Conservation (phyloP, 2,888 invertebrate species). For the Aphidius colemani region DNA sequence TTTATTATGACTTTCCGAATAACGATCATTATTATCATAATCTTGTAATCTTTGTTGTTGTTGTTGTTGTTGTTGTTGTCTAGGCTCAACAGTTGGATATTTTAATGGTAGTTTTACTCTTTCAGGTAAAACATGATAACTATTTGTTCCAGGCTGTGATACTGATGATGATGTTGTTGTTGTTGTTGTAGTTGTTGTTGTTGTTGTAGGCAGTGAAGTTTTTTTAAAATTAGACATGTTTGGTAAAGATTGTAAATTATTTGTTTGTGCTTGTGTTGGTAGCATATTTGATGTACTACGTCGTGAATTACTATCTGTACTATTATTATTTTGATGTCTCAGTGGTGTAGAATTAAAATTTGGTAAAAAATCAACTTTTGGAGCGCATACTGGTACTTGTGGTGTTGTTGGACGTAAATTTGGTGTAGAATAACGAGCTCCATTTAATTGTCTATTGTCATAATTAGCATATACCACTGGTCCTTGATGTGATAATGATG, state of each 20-base stretch:
- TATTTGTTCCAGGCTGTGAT: slow-evolving; percentile 31
- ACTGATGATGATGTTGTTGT: slow-evolving; percentile 40
- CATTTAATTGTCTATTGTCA: slow-evolving; percentile 38
- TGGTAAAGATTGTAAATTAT: slow-evolving; percentile 44
- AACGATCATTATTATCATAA: slow-evolving; percentile 49
- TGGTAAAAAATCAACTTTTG: slow-evolving; percentile 80
- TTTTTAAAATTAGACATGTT: slow-evolving; percentile 55
- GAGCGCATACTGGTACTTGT: slow-evolving; percentile 62
- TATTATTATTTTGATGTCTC: slow-evolving; percentile 36
- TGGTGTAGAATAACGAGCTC: slow-evolving; percentile 35
- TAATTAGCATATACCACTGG: slow-evolving; percentile 40
- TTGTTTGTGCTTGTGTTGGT: slow-evolving; percentile 37
- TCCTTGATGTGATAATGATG: slow-evolving; percentile 36
- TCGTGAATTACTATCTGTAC: slow-evolving; percentile 35
- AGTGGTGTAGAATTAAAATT: slow-evolving; percentile 66
- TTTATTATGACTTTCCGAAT: slow-evolving; percentile 42
- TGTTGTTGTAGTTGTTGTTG: slow-evolving; percentile 37
- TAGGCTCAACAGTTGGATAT: slow-evolving; percentile 42
- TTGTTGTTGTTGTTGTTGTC: slow-evolving; percentile 33
- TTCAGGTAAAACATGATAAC: slow-evolving; percentile 27
- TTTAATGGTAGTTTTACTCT: slow-evolving; percentile 31
- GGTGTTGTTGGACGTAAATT: slow-evolving; percentile 39
- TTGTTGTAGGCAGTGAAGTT: slow-evolving; percentile 44
- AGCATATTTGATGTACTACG: slow-evolving; percentile 41
- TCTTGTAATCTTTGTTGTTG: slow-evolving; percentile 44